Base-by-base conservation (phyloP, 2,888 invertebrate genomes). In the Megamerina dolium region DNA sequence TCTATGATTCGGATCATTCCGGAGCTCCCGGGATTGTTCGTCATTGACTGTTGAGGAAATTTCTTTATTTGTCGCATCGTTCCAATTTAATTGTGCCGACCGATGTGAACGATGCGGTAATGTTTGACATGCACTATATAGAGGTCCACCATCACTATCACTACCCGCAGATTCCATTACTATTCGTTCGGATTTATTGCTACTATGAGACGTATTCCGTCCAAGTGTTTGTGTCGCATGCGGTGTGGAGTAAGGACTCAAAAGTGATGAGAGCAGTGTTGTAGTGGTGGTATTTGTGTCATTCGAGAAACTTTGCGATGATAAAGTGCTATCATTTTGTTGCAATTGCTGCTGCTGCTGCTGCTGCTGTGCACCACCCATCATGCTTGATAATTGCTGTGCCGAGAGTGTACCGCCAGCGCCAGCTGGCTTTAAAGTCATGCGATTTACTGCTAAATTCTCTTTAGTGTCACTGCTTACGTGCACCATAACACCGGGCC, bases 401-500 rank as follows among this genome's bases (percentile, higher is more conserved):
- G 44, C 46, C 50, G 34, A 33, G 27, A 38, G 51, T 53, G 45
- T 50, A 52, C n/a, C n/a, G n/a, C n/a, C n/a, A n/a, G n/a, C n/a
- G n/a, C n/a, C n/a, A 37, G 46, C 50, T 3, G 56, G 53, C 19
- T 48, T 46, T 30, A 64, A 49, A 45, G 64, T 62, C 61, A 65
- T 62, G 42, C 70, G 66, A 58, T 68, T 66, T 21, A 80, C 79
- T 55, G 80, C 78, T 13, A 80, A 62, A 56, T 84, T 85, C 68
- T 87, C 85, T 67, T 85, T 81, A 43, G 87, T 86, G 73, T 89
- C 89, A 48, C 63, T 66, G 56, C 68, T 70, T 18, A 90, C 84
- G 66, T 91, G 91, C 37, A 91, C 85, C 60, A 91, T 76, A 41
- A 91, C 89, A 40, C 91, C 91, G 3, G 91, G 90, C 62, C 87